Base-by-base conservation (phyloP, 2,888 invertebrate species). In the Abscondita cerata region DNA sequence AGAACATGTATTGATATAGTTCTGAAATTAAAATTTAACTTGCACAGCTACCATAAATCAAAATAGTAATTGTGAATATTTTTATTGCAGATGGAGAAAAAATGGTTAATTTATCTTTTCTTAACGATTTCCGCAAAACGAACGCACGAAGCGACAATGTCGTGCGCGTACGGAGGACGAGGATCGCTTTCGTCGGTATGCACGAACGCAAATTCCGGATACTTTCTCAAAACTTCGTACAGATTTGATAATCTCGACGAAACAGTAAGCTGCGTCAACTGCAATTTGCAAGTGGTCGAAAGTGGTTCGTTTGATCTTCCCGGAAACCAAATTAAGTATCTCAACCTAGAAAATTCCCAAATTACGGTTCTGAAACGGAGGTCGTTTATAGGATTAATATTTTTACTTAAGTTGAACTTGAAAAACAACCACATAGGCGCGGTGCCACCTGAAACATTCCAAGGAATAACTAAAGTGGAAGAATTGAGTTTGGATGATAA, bases 111-210 rank as follows among this genome's bases (percentile, higher is more conserved):
- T 15, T n/a, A 31, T n/a, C 2, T 46, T 44, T 47, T 59, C 5
- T n/a, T 61, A 4, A 4, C 31, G 13, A 1, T 56, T n/a, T 11
- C 51, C 16, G n/a, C 18, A 13, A 44, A 38, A 6, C 20, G 31
- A 38, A 18, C 53, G 1, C n/a, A 16, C 4, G 36, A 64, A 25
- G 9, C 16, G 18, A 6, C 44, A 19, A 44, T 44, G 44, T 41
- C 76, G 71, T 80, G 80, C 57, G 69, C 74, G 0, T 80, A 80
- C 59, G 79, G 79, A n/a, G 79, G 78, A 59, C 68, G 80, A 57
- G 80, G 80, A 8, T 79, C 80, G 4, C 63, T 80, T 15, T 79
- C 78, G 2, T 76, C 79, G 9, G 78, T 78, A 3, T 80, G 80
- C 55, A 69, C 74, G 13, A 78, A 79, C 62, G 79, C 78, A 11